Base-by-base conservation (phyloP, 37 sponge, comb jelly and placozoan species). In the Axinella damicornis region DNA sequence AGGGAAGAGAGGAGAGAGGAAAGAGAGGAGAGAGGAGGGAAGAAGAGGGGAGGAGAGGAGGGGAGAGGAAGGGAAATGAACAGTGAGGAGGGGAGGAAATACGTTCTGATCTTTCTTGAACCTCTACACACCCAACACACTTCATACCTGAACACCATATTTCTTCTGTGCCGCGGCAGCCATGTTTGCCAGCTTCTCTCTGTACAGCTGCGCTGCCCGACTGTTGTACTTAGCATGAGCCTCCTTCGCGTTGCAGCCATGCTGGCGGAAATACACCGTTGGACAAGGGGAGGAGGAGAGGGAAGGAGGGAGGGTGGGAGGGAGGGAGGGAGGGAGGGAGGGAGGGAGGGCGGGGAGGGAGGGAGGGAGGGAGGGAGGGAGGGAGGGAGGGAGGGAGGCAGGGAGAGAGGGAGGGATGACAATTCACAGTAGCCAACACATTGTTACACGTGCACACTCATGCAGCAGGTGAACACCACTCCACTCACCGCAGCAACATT, bases 171-270 rank as follows among this genome's bases (percentile, higher is more conserved):
- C 76, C 40, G 82, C 77, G 19, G 87, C 91, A 21, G 99, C 94
- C 74, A 88, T 41, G 24, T 52, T 71, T 19, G 56, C 73, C 31
- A 99, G 74, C 65, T 99, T 99, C 75, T 99, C 96, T 40, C 96
- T 66, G 74, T 99, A 99, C 69, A 99, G 60, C 18, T 89, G 65
- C 33, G 99, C 99, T 35, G 96, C 99, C 31, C 99, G 91, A 35
- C 99, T 98, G 87, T 92, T 91, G 85, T 99, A 99, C 92, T 99
- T 99, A 33, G 91, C 74, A 18, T 88, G 74, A 52, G 96, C 83
- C 15, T 97, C 96, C 17, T 88, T 93, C 1, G 92, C 70, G 21
- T 58, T 85, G 28, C 95, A 93, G 58, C 99, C 99, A 87, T 99
- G 98, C 35, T 94, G 92, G 22, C 90, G 88, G 77, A 99, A 99